phyloP scores from a whole-genome alignment of 2,797 vertebrate species.

The Peromyscus eremicus region DNA sequence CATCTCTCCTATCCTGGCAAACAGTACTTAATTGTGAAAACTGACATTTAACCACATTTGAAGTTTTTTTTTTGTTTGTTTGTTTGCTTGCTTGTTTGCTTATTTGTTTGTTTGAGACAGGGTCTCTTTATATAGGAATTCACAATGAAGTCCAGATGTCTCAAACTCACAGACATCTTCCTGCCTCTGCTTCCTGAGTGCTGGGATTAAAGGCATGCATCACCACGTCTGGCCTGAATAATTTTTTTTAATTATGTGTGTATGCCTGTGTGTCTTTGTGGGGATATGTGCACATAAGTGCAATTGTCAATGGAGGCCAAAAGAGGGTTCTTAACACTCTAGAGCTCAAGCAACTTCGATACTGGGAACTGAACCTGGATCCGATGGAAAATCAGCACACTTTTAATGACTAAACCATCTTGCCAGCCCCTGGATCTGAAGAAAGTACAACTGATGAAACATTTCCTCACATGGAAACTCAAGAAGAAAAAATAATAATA shows the following conservation, averaged over 20 bases:
- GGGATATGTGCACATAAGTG: not conserved
- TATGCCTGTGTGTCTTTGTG: not conserved
- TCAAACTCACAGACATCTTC: not conserved
- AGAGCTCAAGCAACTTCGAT: not conserved
- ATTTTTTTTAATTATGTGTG: no score
- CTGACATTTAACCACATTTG: not conserved
- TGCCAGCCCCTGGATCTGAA: not conserved
- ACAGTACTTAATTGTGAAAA: not conserved
- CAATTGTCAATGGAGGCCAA: not conserved
- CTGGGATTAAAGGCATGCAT: not conserved
- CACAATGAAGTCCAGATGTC: not conserved
- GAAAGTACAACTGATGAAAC: not conserved
- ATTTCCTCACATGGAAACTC: not conserved
- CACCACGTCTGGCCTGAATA: not conserved
- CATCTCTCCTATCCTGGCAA: not conserved
- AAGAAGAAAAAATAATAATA: not conserved
- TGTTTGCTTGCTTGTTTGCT: not conserved
- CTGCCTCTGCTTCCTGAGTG: not conserved
- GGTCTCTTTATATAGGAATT: not conserved
- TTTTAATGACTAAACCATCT: not conserved
- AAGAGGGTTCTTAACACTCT: not conserved
- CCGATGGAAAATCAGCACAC: no score
- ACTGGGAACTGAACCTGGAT: not conserved
- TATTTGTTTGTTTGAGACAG: not conserved
- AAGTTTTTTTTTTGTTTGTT: not conserved